Base-by-base conservation (phyloP, 1,140 invertebrate genomes). In the Drosophila truncata region DNA sequence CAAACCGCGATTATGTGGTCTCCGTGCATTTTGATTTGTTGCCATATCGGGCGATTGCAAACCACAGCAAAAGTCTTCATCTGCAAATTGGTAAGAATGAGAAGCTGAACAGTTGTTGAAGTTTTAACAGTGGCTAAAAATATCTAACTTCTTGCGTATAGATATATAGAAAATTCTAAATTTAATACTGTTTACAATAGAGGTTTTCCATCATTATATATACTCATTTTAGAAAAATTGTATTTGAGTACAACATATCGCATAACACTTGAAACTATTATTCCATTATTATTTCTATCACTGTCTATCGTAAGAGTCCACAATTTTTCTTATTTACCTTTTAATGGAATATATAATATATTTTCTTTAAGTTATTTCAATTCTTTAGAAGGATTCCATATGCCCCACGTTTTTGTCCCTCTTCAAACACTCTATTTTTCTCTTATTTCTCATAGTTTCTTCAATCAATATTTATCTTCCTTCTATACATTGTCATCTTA, bases 1-100 rank as follows among this genome's bases (percentile, higher is more conserved):
- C 92, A 78, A 91, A 93, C 92, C 92, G 91, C 92, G 92, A 81
- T 91, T 84, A 44, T 93, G 92, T 86, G 92, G 79, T 79, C 92
- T 91, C 88, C 88, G 82, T 54, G 79, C 78, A 86, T 92, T 91
- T 83, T 92, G 87, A 84, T 92, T 91, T 79, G 93, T 93, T 78
- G 94, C 93, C 93, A 96, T 96, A 93, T 95, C 95, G 83, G 96
- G 96, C 85, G 95, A 95, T 91, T 94, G 95, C 94, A 96, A 94
- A 92, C 96, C 96, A 94, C 96, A 97, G 95, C 96, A 97, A 94
- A 96, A 96, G 94, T 96, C 96, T 93, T 96, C 96, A 97, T 97
- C 96, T 97, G 96, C 93, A 96, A 96, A 95, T 80, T 65, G 62
- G 16, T 29, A 52, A 59, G 57, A 35, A 29, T 55, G 50, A 59